phyloP scores from a whole-genome alignment of 2,113 vertebrate species.

The Propithecus coquereli region DNA sequence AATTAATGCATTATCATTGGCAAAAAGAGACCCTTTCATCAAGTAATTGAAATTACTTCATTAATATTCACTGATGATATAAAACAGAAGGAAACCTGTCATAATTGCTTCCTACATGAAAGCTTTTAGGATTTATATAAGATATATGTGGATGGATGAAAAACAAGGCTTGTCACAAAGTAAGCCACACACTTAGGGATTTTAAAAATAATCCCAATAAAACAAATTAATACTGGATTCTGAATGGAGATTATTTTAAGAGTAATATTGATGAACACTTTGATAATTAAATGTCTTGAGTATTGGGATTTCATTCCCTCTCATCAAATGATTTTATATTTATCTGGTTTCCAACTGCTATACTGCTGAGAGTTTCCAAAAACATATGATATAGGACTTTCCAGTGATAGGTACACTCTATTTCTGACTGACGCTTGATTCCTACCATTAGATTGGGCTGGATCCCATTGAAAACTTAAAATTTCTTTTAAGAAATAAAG shows the following conservation, averaged over 20 bases:
- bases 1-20: background rate
- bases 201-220: background rate
- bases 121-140: background rate
- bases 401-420: background rate
- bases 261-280: background rate
- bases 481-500: background rate
- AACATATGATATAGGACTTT: background rate
- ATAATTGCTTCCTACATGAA: background rate
- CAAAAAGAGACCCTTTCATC: background rate
- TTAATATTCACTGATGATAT: background rate
- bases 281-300: background rate
- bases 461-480: background rate
- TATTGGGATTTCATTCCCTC: background rate
- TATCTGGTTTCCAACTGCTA: background rate
- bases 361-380: background rate
- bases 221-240: background rate
- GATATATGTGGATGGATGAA: background rate
- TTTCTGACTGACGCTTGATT: background rate
- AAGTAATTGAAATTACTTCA: background rate
- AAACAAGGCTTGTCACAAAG: background rate
- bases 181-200: background rate
- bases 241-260: background rate
- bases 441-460: background rate
- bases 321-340: background rate
- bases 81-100: background rate